Conservation (phyloP, 2,113 vertebrate genomes). For the Xenopus tropicalis region DNA sequence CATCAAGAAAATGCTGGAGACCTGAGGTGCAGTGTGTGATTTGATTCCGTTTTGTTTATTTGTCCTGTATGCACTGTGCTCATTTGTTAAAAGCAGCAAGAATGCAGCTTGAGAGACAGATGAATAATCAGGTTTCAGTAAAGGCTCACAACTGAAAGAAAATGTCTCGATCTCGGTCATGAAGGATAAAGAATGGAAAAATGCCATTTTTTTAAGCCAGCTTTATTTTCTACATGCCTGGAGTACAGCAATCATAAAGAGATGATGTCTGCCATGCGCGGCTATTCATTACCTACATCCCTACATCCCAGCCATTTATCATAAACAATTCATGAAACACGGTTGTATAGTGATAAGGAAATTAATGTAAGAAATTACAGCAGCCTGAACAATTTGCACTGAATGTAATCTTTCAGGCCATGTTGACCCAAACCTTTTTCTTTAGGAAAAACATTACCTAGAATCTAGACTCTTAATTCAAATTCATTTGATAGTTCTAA, state of each 20-base stretch:
- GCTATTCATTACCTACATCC: conserved; percentile 32
- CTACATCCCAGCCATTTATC: conserved; percentile 34
- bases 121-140: conserved; percentile 37
- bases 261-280: conserved; percentile 25
- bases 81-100: conserved; percentile 28
- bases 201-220: conserved; percentile 16
- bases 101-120: conserved; percentile 23
- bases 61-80: not conserved
- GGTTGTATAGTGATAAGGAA: conserved; percentile 28
- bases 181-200: conserved; percentile 36
- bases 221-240: conserved; percentile 36
- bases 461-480: conserved; percentile 16
- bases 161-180: conserved; percentile 32
- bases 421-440: conserved; percentile 22
- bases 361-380: conserved; percentile 42
- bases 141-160: conserved; percentile 33
- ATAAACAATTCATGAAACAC: conserved; percentile 44
- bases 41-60: not conserved
- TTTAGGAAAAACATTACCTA: conserved; percentile 1
- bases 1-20: not conserved
- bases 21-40: not conserved
- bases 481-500: not conserved
- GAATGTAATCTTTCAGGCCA: conserved; percentile 30
- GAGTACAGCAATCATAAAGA: conserved; percentile 32
- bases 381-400: conserved; percentile 23